A percentile compares a stretch with the other conserved stretches of the same genome.
These are phyloP conservation scores for Lydus trimaculatus DNA, from an alignment of 2,888 invertebrate species.

Conservation along the genomic window DNA sequence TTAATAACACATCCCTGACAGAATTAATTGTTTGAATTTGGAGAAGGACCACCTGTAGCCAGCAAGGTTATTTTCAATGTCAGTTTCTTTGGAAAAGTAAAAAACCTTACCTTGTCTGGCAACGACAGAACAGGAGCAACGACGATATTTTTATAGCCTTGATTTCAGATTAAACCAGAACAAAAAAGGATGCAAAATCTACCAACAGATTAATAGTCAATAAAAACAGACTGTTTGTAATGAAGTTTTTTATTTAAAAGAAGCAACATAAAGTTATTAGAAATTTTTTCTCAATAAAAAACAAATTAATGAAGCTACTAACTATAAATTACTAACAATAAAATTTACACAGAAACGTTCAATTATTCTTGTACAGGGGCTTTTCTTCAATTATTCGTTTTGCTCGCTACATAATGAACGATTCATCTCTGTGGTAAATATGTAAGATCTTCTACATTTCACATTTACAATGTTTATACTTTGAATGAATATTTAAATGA, in stretches of 20 bases:
- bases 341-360: not conserved
- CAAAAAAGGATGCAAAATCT: conserved; percentile 29
- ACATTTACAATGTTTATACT: not conserved
- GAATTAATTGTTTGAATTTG: conserved; percentile 2
- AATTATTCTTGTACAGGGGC: not conserved
- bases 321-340: not conserved
- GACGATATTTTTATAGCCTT: conserved; percentile 28
- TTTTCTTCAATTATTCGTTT: not conserved
- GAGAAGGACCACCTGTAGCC: not conserved
- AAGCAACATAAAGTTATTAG: not conserved
- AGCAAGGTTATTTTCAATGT: conserved; percentile 8
- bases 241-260: not conserved
- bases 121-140: conserved; percentile 3
- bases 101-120: conserved; percentile 5
- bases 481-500: not conserved
- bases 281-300: too few relatives aligned
- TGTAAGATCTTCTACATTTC: not conserved
- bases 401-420: not conserved
- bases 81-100: not conserved
- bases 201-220: not conserved
- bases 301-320: not conserved
- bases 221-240: not conserved
- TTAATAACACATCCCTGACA: not conserved
- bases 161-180: conserved; percentile 22
- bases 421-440: not conserved